phyloP scores from a whole-genome alignment of 2,113 vertebrate species.

The Vombatus ursinus region DNA sequence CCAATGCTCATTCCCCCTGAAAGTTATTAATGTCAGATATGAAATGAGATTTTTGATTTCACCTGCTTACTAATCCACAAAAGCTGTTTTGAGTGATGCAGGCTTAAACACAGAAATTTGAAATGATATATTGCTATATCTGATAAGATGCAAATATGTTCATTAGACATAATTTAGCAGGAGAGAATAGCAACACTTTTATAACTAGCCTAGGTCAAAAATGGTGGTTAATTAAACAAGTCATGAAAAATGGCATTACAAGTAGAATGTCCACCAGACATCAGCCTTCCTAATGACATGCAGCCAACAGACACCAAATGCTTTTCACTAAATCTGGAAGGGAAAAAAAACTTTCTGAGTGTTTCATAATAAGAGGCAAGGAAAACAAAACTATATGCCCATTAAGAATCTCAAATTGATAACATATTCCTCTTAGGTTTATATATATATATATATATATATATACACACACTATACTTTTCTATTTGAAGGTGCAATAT shows the following conservation, averaged over 20 bases:
- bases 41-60: slow-evolving; percentile 92
- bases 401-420: not conserved
- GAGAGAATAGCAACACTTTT: slow-evolving; percentile 80
- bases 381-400: not conserved
- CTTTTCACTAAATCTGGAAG: not conserved
- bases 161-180: slow-evolving; percentile 81
- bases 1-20: slow-evolving; percentile 90
- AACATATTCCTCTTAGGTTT: not conserved
- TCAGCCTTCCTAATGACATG: slow-evolving; percentile 20
- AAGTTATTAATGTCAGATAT: slow-evolving; percentile 92
- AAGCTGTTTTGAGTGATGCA: slow-evolving; percentile 82
- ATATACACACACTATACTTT: not conserved
- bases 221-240: slow-evolving; percentile 83
- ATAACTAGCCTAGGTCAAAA: slow-evolving; percentile 82
- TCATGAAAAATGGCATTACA: slow-evolving; percentile 79
- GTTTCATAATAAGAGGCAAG: not conserved
- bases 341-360: not conserved
- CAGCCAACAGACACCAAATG: not conserved
- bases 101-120: slow-evolving; percentile 81
- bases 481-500: slow-evolving; percentile 40
- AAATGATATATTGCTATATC: slow-evolving; percentile 82
- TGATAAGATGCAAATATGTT: slow-evolving; percentile 82
- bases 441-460: no score
- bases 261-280: slow-evolving; percentile 64
- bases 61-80: slow-evolving; percentile 87